Conservation (phyloP, 2,888 invertebrate genomes). For the Drosophila putrida region DNA sequence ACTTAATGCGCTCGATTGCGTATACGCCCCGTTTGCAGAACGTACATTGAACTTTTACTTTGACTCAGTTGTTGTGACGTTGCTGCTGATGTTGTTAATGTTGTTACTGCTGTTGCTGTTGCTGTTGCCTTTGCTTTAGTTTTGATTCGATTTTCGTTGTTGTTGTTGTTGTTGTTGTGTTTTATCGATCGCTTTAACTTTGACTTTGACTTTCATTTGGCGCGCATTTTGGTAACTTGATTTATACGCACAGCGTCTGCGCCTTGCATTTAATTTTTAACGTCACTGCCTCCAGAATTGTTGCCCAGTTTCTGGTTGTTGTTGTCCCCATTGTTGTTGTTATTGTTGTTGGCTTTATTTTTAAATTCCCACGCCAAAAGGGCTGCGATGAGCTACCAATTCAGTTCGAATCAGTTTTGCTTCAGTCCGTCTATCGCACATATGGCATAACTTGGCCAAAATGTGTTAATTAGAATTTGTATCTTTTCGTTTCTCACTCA, state of each 20-base stretch:
- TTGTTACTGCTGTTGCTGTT: slow-evolving; percentile 43
- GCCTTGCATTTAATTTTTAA: slow-evolving; percentile 70
- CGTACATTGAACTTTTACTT: slow-evolving; percentile 81
- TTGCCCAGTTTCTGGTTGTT: slow-evolving; percentile 9
- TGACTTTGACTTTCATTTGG: slow-evolving; percentile 71
- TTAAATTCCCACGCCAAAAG: slow-evolving; percentile 72
- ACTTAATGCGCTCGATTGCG: slow-evolving; percentile 77
- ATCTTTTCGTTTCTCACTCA: slow-evolving; percentile 19
- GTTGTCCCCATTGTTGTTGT: slow-evolving; percentile 10
- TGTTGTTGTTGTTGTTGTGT: slow-evolving; percentile 20
- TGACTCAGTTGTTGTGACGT: slow-evolving; percentile 34
- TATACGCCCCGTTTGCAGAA: slow-evolving; percentile 77
- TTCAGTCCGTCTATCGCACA: slow-evolving; percentile 63
- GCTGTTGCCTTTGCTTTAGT: slow-evolving; percentile 66
- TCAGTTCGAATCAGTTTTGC: slow-evolving; percentile 26
- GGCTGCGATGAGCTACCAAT: slow-evolving; percentile 42
- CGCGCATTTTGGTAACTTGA: slow-evolving; percentile 63
- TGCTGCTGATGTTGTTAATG: slow-evolving; percentile 20
- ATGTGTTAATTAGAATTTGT: slow-evolving; percentile 77
- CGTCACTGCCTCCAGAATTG: slow-evolving; percentile 79
- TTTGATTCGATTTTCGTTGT: slow-evolving; percentile 62
- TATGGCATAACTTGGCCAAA: slow-evolving; percentile 64
- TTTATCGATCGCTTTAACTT: slow-evolving; percentile 62
- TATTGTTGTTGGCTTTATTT: slow-evolving; percentile 35
- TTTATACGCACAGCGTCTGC: slow-evolving; percentile 58